These are phyloP conservation scores for Plusia festucae DNA, from an alignment of 2,888 invertebrate genomes.

Conservation along the genomic window DNA sequence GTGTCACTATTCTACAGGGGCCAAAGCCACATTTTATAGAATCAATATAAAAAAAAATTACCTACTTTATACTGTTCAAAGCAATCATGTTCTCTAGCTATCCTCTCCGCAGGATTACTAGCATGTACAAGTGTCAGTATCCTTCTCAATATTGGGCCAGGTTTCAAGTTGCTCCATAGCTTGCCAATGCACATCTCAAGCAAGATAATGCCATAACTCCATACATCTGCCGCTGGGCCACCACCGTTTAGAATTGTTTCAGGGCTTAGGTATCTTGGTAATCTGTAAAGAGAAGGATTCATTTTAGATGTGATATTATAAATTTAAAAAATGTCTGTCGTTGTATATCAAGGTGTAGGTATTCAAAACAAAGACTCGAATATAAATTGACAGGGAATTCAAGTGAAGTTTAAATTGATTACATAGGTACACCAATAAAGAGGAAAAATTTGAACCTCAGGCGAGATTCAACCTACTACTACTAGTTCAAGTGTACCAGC, in stretches of 20 bases:
- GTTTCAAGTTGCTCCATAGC: conserved; percentile 93
- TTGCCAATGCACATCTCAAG: conserved; percentile 93
- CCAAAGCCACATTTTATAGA: too few species aligned
- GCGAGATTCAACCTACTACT: too few species aligned
- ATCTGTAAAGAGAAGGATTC: conserved; percentile 83
- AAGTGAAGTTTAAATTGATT: too few species aligned
- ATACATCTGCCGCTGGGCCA: conserved; percentile 96
- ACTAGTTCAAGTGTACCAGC: too few species aligned
- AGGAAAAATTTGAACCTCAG: too few species aligned
- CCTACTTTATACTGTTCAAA: conserved; percentile 90
- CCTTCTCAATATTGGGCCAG: conserved; percentile 93
- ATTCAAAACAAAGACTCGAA: too few species aligned
- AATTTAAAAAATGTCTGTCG: too few species aligned
- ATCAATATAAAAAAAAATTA: too few species aligned
- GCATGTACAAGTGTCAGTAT: conserved; percentile 92
- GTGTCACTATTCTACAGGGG: too few species aligned
- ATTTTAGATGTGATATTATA: conserved; percentile 8
- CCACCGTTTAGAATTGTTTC: conserved; percentile 93
- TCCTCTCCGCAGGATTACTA: conserved; percentile 89
- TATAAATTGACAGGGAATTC: too few species aligned
- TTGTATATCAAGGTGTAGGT: too few species aligned
- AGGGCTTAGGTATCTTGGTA: conserved; percentile 94
- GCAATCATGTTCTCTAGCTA: conserved; percentile 94
- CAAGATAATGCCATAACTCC: conserved; percentile 97
- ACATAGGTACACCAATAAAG: too few species aligned